phyloP scores from a whole-genome alignment of 2,113 vertebrate species.

The Chaetorhynchus papuensis region DNA sequence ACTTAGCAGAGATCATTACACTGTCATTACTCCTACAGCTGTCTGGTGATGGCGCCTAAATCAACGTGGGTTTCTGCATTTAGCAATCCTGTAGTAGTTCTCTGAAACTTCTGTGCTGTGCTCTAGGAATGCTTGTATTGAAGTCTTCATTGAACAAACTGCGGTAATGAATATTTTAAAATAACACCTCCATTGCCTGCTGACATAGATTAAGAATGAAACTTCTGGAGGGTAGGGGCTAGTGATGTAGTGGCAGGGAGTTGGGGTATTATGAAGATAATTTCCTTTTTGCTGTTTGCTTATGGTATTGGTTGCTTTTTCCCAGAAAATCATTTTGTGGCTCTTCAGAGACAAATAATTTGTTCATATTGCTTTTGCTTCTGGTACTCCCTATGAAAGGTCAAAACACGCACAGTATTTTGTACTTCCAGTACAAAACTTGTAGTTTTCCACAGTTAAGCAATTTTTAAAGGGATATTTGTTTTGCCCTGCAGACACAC shows the following conservation, averaged over 20 bases:
- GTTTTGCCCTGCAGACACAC: neutral
- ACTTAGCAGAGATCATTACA: constrained; percentile 9
- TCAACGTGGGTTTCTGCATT: neutral
- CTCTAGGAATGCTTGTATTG: neutral
- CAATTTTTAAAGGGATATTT: neutral
- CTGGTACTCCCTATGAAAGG: neutral
- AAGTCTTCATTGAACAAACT: neutral
- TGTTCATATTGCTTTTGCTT: neutral
- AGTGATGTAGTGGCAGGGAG: neutral
- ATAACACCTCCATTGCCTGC: neutral
- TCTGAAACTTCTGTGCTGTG: neutral
- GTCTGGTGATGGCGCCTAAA: neutral
- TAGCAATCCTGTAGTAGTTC: neutral
- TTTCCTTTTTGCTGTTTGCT: neutral
- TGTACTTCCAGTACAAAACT: neutral
- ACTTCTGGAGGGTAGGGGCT: neutral
- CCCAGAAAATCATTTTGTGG: neutral
- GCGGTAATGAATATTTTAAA: neutral
- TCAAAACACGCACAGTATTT: neutral
- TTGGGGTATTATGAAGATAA: neutral
- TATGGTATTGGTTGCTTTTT: neutral
- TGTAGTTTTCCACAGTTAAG: neutral
- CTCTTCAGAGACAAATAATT: neutral
- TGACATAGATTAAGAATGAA: neutral
- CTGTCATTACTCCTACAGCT: constrained; percentile 15